Evolutionary conservation across 1,140 invertebrate species (phyloP).

Genomic region (Psix sp.): DNA sequence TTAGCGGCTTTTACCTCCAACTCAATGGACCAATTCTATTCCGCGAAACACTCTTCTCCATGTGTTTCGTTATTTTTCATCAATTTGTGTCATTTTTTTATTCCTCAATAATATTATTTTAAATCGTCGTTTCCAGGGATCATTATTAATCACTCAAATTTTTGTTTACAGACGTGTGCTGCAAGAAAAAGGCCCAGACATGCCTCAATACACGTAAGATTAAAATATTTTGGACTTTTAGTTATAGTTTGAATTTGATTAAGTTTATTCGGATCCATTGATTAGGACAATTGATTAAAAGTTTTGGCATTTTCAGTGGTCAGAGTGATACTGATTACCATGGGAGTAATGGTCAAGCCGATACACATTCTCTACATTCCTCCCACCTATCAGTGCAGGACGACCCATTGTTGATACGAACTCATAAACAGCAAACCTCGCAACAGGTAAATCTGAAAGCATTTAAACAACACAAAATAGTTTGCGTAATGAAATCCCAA

Average conservation of each 20-base stretch:
- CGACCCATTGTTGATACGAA: conserved; percentile 78
- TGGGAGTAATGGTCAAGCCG: conserved; percentile 79
- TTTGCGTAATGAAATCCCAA: too few relatives aligned
- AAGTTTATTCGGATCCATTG: neutral
- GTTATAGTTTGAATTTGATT: neutral
- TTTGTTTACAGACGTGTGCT: conserved; percentile 78
- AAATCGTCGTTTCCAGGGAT: too few relatives aligned
- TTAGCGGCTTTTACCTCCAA: conserved; percentile 31
- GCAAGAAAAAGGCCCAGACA: conserved; percentile 81
- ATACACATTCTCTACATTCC: conserved; percentile 79
- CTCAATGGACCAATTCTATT: too few relatives aligned
- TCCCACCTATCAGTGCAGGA: conserved; percentile 78
- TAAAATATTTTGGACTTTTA: conserved; percentile 30
- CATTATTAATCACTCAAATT: neutral
- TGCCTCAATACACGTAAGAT: conserved; percentile 84
- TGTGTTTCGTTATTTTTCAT: too few relatives aligned
- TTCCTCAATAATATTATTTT: neutral
- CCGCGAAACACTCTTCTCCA: too few relatives aligned
- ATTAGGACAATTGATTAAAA: neutral
- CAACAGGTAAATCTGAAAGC: conserved; percentile 76
- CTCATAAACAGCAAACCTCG: conserved; percentile 79
- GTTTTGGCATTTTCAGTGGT: conserved; percentile 65
- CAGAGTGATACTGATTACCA: conserved; percentile 76
- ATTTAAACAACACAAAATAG: neutral
- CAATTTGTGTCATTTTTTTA: neutral